Percentiles rank a stretch among this genome's conserved stretches.
phyloP scores from a whole-genome alignment of 2,113 vertebrate species.

The Neomonachus schauinslandi region DNA sequence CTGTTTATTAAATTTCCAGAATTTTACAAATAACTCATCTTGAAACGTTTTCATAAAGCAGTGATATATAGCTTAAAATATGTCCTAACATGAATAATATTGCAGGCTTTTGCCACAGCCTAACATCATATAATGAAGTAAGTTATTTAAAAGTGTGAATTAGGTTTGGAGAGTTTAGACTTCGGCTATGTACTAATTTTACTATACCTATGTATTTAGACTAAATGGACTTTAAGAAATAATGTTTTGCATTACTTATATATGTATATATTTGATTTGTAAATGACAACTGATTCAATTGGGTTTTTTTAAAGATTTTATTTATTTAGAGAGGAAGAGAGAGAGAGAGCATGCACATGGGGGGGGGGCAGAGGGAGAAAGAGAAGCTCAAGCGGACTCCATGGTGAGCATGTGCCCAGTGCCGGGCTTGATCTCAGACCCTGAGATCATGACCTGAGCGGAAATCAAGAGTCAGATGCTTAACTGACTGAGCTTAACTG shows the following conservation, averaged over 20 bases:
- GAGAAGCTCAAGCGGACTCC: background rate
- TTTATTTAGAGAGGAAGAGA: background rate
- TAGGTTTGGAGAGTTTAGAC: background rate
- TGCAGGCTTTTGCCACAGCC: background rate
- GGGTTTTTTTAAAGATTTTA: no score
- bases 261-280: slow-evolving; percentile 6
- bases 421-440: background rate
- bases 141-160: background rate
- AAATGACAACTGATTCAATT: background rate
- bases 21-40: background rate
- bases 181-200: background rate
- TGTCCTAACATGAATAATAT: background rate
- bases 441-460: background rate
- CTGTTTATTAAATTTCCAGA: background rate
- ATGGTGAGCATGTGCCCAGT: background rate
- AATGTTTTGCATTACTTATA: background rate
- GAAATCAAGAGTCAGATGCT: background rate
- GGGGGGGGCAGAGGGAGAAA: background rate
- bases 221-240: background rate
- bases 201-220: background rate
- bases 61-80: background rate
- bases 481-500: background rate
- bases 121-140: background rate
- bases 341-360: background rate
- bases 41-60: slow-evolving; percentile 3